Evolutionary conservation across 2,797 vertebrate genomes (phyloP).

Genomic region (Monodelphis domestica): DNA sequence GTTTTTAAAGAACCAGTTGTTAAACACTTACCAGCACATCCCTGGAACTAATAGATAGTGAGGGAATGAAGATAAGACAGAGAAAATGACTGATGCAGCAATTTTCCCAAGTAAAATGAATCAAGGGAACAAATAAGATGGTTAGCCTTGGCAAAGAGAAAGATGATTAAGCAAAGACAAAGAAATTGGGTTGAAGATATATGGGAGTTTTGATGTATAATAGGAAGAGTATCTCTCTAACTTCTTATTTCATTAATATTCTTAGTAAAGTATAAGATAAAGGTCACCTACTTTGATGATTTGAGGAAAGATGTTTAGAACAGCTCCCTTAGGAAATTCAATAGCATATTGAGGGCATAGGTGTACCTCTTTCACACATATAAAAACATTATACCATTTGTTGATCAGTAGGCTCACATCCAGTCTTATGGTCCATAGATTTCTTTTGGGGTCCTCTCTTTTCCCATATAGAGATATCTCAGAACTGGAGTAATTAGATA

Average conservation of each 20-base stretch:
- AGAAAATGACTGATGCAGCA: neutral
- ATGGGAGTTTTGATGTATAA: neutral
- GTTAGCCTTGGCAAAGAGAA: neutral
- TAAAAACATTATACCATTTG: neutral
- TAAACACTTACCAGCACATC: no score
- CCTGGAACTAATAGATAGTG: neutral
- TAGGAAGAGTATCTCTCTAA: neutral
- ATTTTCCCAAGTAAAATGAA: neutral
- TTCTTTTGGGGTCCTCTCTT: neutral
- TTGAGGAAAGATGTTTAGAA: neutral
- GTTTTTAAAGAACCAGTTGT: neutral
- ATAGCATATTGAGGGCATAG: neutral
- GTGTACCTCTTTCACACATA: no score
- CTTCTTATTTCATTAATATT: neutral
- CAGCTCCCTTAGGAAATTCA: neutral
- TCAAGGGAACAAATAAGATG: neutral
- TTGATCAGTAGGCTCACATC: neutral
- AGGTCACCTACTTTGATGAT: neutral
- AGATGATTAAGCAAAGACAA: neutral
- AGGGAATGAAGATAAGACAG: neutral
- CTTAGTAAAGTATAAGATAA: neutral
- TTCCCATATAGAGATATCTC: neutral
- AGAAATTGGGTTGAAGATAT: neutral
- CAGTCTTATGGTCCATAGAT: neutral
- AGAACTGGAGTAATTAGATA: neutral